Conservation (phyloP, 2,113 vertebrate species). For the Proteles cristata region DNA sequence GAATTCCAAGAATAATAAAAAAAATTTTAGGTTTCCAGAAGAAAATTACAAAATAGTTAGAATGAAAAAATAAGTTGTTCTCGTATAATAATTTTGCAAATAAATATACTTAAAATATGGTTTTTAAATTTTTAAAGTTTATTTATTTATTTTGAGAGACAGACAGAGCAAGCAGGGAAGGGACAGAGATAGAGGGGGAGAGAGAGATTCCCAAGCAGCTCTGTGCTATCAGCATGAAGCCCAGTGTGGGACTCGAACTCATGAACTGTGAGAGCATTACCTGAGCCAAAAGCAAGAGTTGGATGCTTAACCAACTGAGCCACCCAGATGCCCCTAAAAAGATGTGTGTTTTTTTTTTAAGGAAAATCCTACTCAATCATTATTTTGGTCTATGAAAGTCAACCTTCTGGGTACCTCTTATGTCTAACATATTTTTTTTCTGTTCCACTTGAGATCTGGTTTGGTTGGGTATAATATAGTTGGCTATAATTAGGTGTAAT, state of each 20-base stretch:
- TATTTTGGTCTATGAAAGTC: background rate
- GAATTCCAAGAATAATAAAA: background rate
- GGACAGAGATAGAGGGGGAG: background rate
- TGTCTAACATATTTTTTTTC: background rate
- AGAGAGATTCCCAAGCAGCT: background rate
- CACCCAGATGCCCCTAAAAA: background rate
- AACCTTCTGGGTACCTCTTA: background rate
- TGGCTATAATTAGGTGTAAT: background rate
- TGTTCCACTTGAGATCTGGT: background rate
- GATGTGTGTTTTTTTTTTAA: background rate
- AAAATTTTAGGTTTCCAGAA: background rate
- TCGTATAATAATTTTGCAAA: background rate
- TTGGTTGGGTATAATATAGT: background rate
- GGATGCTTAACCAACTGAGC: background rate
- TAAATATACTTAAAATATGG: background rate
- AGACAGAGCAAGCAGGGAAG: background rate
- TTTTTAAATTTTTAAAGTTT: background rate
- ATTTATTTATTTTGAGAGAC: background rate
- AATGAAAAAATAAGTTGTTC: background rate
- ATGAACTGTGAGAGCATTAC: background rate
- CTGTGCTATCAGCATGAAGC: background rate
- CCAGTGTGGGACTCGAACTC: background rate
- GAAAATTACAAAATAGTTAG: background rate
- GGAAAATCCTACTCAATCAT: background rate
- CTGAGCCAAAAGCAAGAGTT: background rate